phyloP scores from a whole-genome alignment of 2,888 invertebrate genomes.

The Stictocephala bisonia region DNA sequence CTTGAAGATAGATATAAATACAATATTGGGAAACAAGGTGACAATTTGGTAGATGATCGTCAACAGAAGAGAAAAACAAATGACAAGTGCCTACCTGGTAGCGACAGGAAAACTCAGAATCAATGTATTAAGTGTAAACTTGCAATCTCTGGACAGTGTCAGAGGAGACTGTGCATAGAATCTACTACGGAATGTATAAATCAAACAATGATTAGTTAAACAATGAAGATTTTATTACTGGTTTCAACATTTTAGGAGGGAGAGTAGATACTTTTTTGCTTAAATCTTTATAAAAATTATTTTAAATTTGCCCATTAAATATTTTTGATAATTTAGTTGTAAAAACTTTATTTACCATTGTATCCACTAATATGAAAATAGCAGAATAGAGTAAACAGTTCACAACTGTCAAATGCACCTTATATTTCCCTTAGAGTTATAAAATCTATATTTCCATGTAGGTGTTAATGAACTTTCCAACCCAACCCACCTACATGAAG shows the following conservation, averaged over 20 bases:
- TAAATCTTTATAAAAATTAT: no score
- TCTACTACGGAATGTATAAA: background rate
- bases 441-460: background rate
- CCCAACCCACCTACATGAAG: no score
- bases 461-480: no score
- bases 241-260: no score
- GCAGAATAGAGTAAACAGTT: background rate
- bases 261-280: no score
- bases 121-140: slow-evolving; percentile 28
- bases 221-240: no score
- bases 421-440: background rate
- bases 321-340: no score
- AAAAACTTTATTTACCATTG: no score
- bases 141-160: background rate
- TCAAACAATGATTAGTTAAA: background rate
- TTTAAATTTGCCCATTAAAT: no score
- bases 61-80: slow-evolving; percentile 39
- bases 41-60: slow-evolving; percentile 25
- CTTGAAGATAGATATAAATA: slow-evolving; percentile 18
- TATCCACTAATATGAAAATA: background rate
- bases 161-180: slow-evolving; percentile 14
- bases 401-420: background rate
- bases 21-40: slow-evolving; percentile 2
- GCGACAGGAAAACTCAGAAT: slow-evolving; percentile 17
- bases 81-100: background rate